phyloP scores from a whole-genome alignment of 2,888 invertebrate genomes.

The Copidosoma aretas region DNA sequence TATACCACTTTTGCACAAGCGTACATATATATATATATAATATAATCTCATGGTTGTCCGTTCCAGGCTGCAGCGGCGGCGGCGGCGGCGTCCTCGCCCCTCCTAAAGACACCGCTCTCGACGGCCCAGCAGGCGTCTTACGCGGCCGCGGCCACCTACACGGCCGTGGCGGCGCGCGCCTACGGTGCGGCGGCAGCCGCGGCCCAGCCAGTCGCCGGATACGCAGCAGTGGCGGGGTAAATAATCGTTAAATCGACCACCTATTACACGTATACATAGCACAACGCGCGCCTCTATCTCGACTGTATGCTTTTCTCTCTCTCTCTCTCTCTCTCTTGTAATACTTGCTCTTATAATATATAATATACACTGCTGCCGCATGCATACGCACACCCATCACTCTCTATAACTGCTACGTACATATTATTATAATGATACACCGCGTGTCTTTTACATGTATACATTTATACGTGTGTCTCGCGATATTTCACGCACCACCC shows the following conservation, averaged over 20 bases:
- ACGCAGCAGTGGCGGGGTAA: conserved; percentile 76
- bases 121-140: conserved; percentile 86
- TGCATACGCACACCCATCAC: too few relatives aligned
- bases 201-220: conserved; percentile 76
- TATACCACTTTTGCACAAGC: too few relatives aligned
- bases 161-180: conserved; percentile 84
- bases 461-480: too few relatives aligned
- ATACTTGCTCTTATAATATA: too few relatives aligned
- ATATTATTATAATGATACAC: too few relatives aligned
- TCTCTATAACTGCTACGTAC: too few relatives aligned
- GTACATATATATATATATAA: conserved; percentile 12
- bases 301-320: not conserved
- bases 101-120: conserved; percentile 84
- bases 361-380: too few relatives aligned
- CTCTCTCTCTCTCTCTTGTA: not conserved
- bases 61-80: conserved; percentile 65
- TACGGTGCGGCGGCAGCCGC: conserved; percentile 80
- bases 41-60: not conserved
- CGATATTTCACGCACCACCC: too few relatives aligned
- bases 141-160: conserved; percentile 86
- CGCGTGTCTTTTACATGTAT: too few relatives aligned
- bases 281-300: not conserved
- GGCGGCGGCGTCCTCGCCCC: conserved; percentile 78
- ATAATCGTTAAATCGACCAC: conserved; percentile 45
- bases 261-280: not conserved